A percentile compares a stretch with the other conserved stretches of the same genome.
These are phyloP conservation scores for Oxystoma pomonae DNA, from an alignment of 2,888 invertebrate species.

Conservation along the genomic window DNA sequence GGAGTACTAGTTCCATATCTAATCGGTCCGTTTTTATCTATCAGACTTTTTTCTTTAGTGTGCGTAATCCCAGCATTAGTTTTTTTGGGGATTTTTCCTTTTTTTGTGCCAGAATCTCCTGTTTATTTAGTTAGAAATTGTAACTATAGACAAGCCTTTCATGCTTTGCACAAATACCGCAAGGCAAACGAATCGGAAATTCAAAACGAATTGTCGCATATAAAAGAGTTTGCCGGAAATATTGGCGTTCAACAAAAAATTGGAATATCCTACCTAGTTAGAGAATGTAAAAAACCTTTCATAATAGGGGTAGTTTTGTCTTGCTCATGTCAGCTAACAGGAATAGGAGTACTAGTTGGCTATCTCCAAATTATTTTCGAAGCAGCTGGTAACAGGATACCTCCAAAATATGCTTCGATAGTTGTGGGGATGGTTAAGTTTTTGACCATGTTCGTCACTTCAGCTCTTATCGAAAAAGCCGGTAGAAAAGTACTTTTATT, in stretches of 20 bases:
- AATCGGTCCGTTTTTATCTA: constrained; percentile 15
- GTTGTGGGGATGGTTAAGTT: constrained; percentile 76
- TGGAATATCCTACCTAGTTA: constrained; percentile 42
- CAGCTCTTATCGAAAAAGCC: constrained; percentile 67
- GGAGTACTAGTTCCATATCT: constrained; percentile 14
- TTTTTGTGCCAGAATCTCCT: constrained; percentile 23
- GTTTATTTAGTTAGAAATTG: constrained; percentile 45
- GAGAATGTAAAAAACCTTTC: constrained; percentile 51
- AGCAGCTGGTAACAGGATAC: constrained; percentile 60
- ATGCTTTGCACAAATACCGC: constrained; percentile 53
- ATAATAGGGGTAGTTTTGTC: constrained; percentile 69
- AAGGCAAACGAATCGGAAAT: not conserved
- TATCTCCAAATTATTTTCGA: constrained; percentile 68
- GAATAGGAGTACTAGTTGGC: constrained; percentile 75
- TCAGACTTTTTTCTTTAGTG: not conserved
- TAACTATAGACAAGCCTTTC: constrained; percentile 55
- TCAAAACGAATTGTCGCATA: constrained; percentile 12
- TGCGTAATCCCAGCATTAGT: constrained; percentile 11
- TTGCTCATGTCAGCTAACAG: constrained; percentile 77
- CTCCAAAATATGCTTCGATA: constrained; percentile 63
- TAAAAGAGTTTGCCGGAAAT: constrained; percentile 12
- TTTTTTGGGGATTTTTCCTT: constrained; percentile 5
- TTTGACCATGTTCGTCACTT: constrained; percentile 61
- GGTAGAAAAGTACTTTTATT: constrained; percentile 60
- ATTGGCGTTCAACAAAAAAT: constrained; percentile 14